Evolutionary conservation across 2,113 vertebrate genomes (phyloP), one percentile per base, ranked within the genome.

Genomic region (Psettodes erumei): DNA sequence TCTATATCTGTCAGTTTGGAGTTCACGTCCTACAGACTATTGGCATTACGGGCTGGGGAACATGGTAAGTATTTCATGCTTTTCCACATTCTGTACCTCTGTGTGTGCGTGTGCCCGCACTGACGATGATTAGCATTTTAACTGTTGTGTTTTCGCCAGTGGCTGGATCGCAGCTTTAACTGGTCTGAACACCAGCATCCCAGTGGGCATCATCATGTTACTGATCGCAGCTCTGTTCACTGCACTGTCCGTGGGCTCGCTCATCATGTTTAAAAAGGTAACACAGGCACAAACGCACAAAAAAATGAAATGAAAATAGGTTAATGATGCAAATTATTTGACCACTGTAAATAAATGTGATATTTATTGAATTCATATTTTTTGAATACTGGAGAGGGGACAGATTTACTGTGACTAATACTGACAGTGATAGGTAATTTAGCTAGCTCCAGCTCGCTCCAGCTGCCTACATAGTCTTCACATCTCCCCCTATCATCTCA

Each of bases 251-350:
- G 98, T 98, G 83, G 96, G 98, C 59, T 99, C 98, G 6, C 91
- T 99, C 93, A 97, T 98, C 75, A 99, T 99, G 98, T 98, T 99
- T 90, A 99, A 99, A 90, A 98, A 98, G 96, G 98, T 99, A 92
- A 92, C 45, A 1, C 28, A 15, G 19, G 38, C 47, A 42, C 28
- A 50, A 37, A n/a, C n/a, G n/a, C n/a, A n/a, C n/a, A n/a, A n/a
- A n/a, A n/a, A n/a, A n/a, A n/a, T n/a, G n/a, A n/a, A n/a, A n/a
- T n/a, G n/a, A n/a, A 23, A 67, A 27, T 6, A 25, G 16, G n/a
- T 25, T 10, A 35, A 51, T 21, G 18, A 38, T 11, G 21, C 32
- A 18, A 37, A 27, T 25, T 19, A 38, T 25, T 37, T 51, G 13
- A 12, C 21, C 10, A 40, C 35, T 18, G 19, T 48, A 1, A 15